These are phyloP conservation scores for Chrysochloris asiatica DNA, from an alignment of 2,113 vertebrate species.

Conservation along the genomic window DNA sequence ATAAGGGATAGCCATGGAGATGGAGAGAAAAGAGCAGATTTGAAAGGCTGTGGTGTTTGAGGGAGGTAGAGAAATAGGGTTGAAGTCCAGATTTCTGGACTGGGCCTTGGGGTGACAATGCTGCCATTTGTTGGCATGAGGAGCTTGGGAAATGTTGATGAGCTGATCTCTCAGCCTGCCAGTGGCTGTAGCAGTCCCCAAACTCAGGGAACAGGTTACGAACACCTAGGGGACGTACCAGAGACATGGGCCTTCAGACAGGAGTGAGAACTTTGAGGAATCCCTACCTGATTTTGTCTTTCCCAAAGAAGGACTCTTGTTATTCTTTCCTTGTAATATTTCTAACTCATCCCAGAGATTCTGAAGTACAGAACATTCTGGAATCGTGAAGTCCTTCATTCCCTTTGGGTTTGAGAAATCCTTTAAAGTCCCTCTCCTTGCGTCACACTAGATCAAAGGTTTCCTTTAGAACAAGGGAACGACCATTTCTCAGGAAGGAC, in stretches of 20 bases:
- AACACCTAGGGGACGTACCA: rapidly evolving
- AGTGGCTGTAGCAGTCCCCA: rapidly evolving
- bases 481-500: neutral
- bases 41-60: neutral
- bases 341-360: neutral
- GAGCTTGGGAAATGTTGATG: neutral
- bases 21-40: neutral
- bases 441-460: neutral
- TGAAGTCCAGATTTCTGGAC: neutral
- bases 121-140: rapidly evolving
- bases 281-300: neutral
- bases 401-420: neutral
- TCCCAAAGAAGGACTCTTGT: neutral
- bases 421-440: neutral
- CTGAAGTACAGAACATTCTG: neutral
- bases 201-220: neutral
- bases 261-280: rapidly evolving
- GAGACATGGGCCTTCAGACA: neutral
- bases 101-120: rapidly evolving
- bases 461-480: neutral
- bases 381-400: neutral
- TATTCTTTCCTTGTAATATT: neutral
- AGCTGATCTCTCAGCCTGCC: neutral
- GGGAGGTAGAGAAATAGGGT: neutral
- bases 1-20: neutral